Base-by-base conservation (phyloP, 30 jellyfish, hydroid and myxozoan genomes). In the Rhopilema esculentum region DNA sequence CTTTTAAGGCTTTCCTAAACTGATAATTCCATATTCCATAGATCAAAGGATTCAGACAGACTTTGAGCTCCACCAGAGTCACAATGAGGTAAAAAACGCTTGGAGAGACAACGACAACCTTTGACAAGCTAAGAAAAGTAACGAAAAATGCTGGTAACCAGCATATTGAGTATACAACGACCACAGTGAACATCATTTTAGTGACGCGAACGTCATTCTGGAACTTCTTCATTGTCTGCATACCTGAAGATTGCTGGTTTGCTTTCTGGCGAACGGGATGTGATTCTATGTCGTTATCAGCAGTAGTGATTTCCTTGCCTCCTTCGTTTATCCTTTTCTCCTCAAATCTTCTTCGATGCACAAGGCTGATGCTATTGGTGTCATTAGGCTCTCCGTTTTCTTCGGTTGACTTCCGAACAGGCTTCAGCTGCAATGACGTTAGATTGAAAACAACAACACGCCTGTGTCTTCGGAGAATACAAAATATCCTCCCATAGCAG, bases 61-160 rank as follows among this genome's bases (percentile, higher is more conserved):
- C 89, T 81, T 87, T 92, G 66, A 86, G 27, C 49, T 92, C 97
- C 63, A 92, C 90, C 85, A 92, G 28, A 4, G 98, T 92, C 20
- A 86, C 93, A 33, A 83, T 51, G 17, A 52, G 50, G 28, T 66
- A 83, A 1, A 83, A 66, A 15, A 53, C 48, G 27, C 24, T 9
- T 8, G 53, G 78, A 29, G 95, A 40, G 1, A 70, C 68, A 4
- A 25, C 53, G 16, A 48, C 86, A 1, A 72, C 48, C 8, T 65
- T 25, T 16, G 97, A 49, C 27, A 82, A 27, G 71, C 24, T 69
- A 19, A 83, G 30, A 17, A 92, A 63, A 32, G 79, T 92, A 8
- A 92, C 90, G 53, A 82, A 53, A 50, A 89, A 85, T 28, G 98
- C 98, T 16, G 98, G 98, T 17, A 86, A 31, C 98, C 98, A 92